Conservation (phyloP, 2,797 vertebrate genomes). For the Onychomys arenicola region DNA sequence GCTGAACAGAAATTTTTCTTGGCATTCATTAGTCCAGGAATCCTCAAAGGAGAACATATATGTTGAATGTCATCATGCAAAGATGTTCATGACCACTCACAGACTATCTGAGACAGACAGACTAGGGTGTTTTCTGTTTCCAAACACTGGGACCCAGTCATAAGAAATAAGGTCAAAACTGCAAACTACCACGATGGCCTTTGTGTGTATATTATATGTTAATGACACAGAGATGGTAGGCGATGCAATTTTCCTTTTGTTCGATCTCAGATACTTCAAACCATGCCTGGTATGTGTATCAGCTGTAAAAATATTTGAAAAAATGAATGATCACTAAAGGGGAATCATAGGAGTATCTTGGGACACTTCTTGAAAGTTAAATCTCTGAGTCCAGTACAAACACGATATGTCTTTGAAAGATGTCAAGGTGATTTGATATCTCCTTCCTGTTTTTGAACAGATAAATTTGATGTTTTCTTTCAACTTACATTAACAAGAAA, state of each 20-base stretch:
- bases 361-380: neutral
- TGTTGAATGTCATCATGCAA: neutral
- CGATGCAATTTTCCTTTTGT: neutral
- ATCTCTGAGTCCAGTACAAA: neutral
- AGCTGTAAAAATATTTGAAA: neutral
- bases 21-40: too few relatives aligned
- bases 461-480: neutral
- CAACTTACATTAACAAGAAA: neutral
- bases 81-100: neutral
- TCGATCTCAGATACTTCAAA: neutral
- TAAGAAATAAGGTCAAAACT: neutral
- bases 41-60: neutral
- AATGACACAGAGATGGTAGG: neutral
- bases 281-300: neutral
- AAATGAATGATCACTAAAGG: too few relatives aligned
- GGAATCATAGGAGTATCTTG: too few relatives aligned
- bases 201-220: neutral
- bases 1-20: neutral
- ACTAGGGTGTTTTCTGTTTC: neutral
- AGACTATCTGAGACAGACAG: neutral
- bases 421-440: neutral
- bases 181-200: neutral
- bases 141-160: neutral
- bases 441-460: neutral
- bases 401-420: neutral